Evolutionary conservation across 2,888 invertebrate species (phyloP).

Genomic region (Stenodera caucasica): DNA sequence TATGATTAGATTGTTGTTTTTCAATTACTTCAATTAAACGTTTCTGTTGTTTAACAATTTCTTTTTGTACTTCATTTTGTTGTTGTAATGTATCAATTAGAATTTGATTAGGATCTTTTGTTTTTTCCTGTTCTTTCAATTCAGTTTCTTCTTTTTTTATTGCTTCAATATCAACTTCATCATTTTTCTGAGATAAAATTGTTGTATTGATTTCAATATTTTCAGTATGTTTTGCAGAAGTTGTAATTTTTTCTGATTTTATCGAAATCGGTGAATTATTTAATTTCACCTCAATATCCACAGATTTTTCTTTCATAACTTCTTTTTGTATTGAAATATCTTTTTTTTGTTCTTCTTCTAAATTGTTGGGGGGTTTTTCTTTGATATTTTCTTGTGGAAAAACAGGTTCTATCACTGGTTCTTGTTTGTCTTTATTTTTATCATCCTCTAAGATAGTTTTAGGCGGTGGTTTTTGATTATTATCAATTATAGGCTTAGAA

Average conservation of each 20-base stretch:
- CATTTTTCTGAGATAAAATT: slow-evolving; percentile 37
- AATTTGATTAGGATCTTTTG: slow-evolving; percentile 52
- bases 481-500: not conserved
- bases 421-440: slow-evolving; percentile 42
- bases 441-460: slow-evolving; percentile 14
- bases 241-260: not conserved
- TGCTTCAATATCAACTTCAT: slow-evolving; percentile 57
- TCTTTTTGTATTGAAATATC: not conserved
- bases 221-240: too few species aligned
- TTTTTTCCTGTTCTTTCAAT: slow-evolving; percentile 52
- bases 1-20: slow-evolving; percentile 17
- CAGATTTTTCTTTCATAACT: slow-evolving; percentile 4
- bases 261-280: not conserved
- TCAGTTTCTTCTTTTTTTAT: slow-evolving; percentile 55
- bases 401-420: slow-evolving; percentile 22
- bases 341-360: slow-evolving; percentile 14
- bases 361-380: not conserved
- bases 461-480: slow-evolving; percentile 6
- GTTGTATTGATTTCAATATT: slow-evolving; percentile 13
- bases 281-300: slow-evolving; percentile 9
- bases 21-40: slow-evolving; percentile 39
- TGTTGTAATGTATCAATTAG: slow-evolving; percentile 67
- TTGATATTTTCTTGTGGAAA: slow-evolving; percentile 13
- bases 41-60: slow-evolving; percentile 69
- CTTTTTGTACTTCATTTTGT: slow-evolving; percentile 69